A percentile compares a stretch with the other conserved stretches of the same genome.
Conservation (phyloP, 2,888 invertebrate genomes). For the Agrotis puta region DNA sequence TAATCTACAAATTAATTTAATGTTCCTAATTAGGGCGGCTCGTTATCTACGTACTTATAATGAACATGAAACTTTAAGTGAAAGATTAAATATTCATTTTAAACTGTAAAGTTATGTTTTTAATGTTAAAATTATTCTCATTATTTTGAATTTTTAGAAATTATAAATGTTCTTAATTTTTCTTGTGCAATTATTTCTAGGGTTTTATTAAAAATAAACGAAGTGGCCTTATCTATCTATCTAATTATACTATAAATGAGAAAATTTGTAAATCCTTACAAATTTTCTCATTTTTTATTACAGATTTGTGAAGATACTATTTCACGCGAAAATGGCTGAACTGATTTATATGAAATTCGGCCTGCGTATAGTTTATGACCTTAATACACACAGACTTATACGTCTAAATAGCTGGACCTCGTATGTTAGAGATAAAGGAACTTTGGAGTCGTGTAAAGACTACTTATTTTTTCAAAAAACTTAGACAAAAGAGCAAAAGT, state of each 20-base stretch:
- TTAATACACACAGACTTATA: too few relatives aligned
- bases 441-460: too few relatives aligned
- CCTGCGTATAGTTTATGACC: too few relatives aligned
- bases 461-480: too few relatives aligned
- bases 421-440: too few relatives aligned
- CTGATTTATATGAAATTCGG: background rate
- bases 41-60: constrained; percentile 32
- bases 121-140: background rate
- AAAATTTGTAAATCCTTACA: too few relatives aligned
- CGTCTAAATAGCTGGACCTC: too few relatives aligned
- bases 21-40: constrained; percentile 27
- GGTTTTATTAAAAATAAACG: background rate
- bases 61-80: constrained; percentile 17
- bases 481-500: too few relatives aligned
- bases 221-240: too few relatives aligned
- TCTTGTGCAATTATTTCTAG: background rate
- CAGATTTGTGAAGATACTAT: background rate
- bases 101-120: background rate
- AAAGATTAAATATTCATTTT: constrained; percentile 9
- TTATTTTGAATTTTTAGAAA: background rate
- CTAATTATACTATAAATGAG: too few relatives aligned
- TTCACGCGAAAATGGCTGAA: background rate
- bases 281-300: too few relatives aligned
- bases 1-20: constrained; percentile 39
- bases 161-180: background rate